Conservation (phyloP, 2,797 vertebrate genomes). For the Spea hammondii region DNA sequence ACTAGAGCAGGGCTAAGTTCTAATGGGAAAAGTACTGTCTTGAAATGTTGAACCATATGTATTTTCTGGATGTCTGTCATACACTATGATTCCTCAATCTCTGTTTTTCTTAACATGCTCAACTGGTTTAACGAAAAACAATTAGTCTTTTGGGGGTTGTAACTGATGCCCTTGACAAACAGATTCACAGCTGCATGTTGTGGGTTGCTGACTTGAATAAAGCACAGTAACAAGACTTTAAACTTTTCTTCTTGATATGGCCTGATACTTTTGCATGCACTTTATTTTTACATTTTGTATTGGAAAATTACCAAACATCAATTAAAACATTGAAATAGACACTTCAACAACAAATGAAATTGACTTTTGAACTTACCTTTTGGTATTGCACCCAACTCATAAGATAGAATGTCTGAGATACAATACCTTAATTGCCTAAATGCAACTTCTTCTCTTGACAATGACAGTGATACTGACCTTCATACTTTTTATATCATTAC, state of each 20-base stretch:
- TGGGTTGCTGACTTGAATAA: conserved; percentile 5
- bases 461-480: too few species aligned
- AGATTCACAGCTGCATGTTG: conserved; percentile 38
- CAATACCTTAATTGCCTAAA: too few species aligned
- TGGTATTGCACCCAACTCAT: too few species aligned
- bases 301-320: neutral
- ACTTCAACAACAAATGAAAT: too few species aligned
- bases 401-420: too few species aligned
- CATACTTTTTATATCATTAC: too few species aligned
- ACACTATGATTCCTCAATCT: neutral
- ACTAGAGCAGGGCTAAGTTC: too few species aligned
- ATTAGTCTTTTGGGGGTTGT: conserved; percentile 30
- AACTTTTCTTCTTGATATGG: neutral
- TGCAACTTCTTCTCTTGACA: too few species aligned
- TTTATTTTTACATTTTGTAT: too few species aligned
- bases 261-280: too few species aligned
- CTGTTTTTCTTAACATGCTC: conserved; percentile 42
- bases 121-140: conserved; percentile 43
- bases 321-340: neutral
- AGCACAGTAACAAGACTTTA: neutral
- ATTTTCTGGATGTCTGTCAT: neutral
- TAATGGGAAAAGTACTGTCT: too few species aligned
- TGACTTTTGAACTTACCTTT: too few species aligned
- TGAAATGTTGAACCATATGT: neutral
- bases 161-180: conserved; percentile 42